Evolutionary conservation across 1,140 invertebrate species (phyloP), one percentile per base, ranked within the genome.

Genomic region (Lysiphlebus fabarum): DNA sequence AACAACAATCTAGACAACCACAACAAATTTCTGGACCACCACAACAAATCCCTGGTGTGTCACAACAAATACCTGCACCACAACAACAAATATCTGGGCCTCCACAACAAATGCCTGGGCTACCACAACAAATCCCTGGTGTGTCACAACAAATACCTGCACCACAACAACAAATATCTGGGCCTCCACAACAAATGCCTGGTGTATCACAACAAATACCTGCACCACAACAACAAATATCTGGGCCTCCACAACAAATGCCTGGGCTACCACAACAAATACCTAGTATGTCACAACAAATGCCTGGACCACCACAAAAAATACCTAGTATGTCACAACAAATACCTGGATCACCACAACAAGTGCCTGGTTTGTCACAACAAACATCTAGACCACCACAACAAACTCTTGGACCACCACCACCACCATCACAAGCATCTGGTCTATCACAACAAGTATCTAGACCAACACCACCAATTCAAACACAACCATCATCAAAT

Each of bases 21-120:
- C 34, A 36, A 51, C 9, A 51, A 51, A 37, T 51, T 51, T n/a
- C n/a, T n/a, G n/a, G n/a, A n/a, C n/a, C n/a, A 34, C 36, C 34
- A 6, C 36, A 51, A n/a, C 36, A 51, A 51, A 51, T 51, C 34
- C 12, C 49, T 38, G 38, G 11, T 38, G 38, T 51, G 33, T 26
- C 33, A 11, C 11, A 37, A 11, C 36, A 51, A n/a, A 51, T 37
- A 37, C 34, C 49, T 38, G 34, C 49, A 51, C 38, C 49, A n/a
- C 34, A 37, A 33, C 36, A 36, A 6, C 9, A 6, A 40, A 6
- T 40, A 40, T 9, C 6, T 40, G 9, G 38, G 38, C 6, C 38
- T 40, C 9, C 9, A 6, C 38, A 40, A 6, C 38, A 40, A 6
- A 40, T 40, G 6, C 38, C 38, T n/a, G 33, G 3, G 34, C 49